Conservation (phyloP, 2,113 vertebrate genomes). For the Coracopsis vasa region DNA sequence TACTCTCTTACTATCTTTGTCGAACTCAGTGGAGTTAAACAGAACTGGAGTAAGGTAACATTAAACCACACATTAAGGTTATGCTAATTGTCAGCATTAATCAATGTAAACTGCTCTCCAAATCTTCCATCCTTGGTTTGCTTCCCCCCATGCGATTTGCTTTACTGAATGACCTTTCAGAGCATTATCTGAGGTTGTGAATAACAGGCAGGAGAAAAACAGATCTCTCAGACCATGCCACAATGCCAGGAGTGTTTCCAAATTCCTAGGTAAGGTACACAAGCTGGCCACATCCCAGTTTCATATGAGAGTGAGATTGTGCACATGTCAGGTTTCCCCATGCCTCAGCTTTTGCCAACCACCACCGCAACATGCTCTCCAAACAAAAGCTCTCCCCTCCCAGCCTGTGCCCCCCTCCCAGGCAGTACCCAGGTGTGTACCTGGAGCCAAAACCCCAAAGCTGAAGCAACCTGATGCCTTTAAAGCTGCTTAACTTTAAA, state of each 20-base stretch:
- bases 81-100: not conserved
- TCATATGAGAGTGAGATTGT: not conserved
- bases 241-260: constrained; percentile 1
- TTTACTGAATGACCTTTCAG: not conserved
- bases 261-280: constrained; percentile 2
- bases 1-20: not conserved
- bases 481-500: constrained; percentile 24
- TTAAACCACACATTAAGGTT: not conserved
- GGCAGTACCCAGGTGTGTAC: not conserved
- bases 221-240: not conserved
- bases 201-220: not conserved
- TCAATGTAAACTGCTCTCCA: not conserved
- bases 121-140: not conserved
- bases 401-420: not conserved
- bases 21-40: not conserved
- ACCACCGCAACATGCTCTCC: not conserved
- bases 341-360: not conserved
- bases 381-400: not conserved
- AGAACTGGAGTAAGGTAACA: not conserved
- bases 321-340: constrained; percentile 12
- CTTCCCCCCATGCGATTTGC: not conserved
- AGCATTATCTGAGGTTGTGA: not conserved
- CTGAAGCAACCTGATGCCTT: not conserved
- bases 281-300: not conserved
- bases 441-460: not conserved